A percentile compares a stretch with the other conserved stretches of the same genome.
Conservation (phyloP, 2,888 invertebrate species). For the Clusia tigrina region DNA sequence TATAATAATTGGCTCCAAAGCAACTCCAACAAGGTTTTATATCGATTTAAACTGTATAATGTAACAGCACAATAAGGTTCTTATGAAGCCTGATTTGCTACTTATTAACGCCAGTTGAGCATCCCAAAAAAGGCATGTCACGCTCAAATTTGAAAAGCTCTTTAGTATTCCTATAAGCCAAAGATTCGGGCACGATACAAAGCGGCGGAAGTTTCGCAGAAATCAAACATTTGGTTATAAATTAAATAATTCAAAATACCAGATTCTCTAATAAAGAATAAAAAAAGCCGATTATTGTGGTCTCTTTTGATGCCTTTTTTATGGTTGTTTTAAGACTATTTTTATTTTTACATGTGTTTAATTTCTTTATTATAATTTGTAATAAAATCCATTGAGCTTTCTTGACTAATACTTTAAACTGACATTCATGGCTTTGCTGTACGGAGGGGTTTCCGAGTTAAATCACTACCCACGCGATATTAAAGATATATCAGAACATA, state of each 20-base stretch:
- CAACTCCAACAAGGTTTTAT: no score
- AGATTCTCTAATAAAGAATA: not conserved
- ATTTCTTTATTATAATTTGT: not conserved
- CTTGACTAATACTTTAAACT: no score
- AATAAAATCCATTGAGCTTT: not conserved
- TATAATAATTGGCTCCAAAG: no score
- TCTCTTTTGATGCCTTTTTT: no score
- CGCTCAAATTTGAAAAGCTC: no score
- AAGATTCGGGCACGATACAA: not conserved
- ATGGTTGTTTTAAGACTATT: no score
- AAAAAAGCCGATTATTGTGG: not conserved
- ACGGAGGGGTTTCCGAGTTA: not conserved
- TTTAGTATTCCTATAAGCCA: no score
- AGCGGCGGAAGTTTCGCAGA: not conserved
- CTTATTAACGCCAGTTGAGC: no score
- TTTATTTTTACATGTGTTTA: not conserved
- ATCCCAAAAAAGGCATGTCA: no score
- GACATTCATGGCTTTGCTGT: constrained; percentile 3
- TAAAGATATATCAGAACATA: not conserved
- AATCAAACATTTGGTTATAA: not conserved
- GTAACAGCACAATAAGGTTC: no score
- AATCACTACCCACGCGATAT: constrained; percentile 9
- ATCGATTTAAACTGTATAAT: no score
- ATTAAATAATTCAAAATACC: not conserved
- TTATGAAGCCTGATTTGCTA: no score